Evolutionary conservation across 1,140 invertebrate species (phyloP), one percentile per base, ranked within the genome.

Genomic region (Drosophila santomea): DNA sequence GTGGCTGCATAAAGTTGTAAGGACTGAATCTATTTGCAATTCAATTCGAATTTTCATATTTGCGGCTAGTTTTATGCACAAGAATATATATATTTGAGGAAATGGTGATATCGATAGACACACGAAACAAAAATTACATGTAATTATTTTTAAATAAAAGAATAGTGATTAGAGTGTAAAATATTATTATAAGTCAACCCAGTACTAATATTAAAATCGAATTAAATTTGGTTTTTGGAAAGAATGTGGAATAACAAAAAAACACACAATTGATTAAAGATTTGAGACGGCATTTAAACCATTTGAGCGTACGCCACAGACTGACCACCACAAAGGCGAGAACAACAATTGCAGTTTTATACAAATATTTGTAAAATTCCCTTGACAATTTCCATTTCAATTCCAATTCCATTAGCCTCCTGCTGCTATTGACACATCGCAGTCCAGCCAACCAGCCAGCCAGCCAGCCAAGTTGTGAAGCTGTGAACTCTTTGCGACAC

Each of bases 321-420:
- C 54, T 45, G 23, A 66, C 64, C 64, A 28, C 45, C 28, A 51
- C 58, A 67, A 51, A 51, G 63, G 50, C 47, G 36, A 43, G 28
- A 62, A 8, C 57, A 58, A 60, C 62, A 50, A 41, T 38, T 48
- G 63, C 43, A 35, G 47, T 57, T 78, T 67, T 57, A 79, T 73
- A 78, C 67, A 79, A 79, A 79, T 79, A 73, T 79, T 79, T 78
- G 76, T 73, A 47, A 45, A 61, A 52, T 57, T 38, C 63, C 35
- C 75, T 79, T 43, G 64, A 72, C 64, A 39, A 57, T 69, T 71
- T 69, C 57, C 72, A 79, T 79, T 79, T 78, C 69, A 51, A 79
- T 79, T 79, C 51, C 68, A 68, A 79, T 79, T 74, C 77, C 76
- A 79, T 79, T 79, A 79, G 77, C 77, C 52, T 32, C 45, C 76